Percentiles rank a stretch among this genome's conserved stretches.
Evolutionary conservation across 2,888 invertebrate species (phyloP).

Genomic region (Philhelius pedissequus): DNA sequence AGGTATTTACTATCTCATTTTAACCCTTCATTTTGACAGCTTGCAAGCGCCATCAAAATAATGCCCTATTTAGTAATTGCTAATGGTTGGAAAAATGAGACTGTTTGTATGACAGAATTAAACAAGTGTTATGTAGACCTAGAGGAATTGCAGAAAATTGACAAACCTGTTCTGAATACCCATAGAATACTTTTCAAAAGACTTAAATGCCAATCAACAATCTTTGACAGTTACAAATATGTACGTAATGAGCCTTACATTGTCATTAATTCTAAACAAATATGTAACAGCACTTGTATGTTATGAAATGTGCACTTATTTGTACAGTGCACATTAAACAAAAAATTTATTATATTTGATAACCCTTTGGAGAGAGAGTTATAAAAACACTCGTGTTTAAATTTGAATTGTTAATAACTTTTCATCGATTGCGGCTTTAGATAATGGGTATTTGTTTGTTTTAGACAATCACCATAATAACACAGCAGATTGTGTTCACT

Average conservation of each 20-base stretch:
- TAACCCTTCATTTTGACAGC: too few species aligned
- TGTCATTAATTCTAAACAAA: not conserved
- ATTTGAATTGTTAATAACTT: conserved; percentile 45
- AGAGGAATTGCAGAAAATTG: too few species aligned
- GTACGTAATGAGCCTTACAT: not conserved
- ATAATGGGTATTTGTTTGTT: not conserved
- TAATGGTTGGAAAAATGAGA: too few species aligned
- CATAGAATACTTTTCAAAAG: too few species aligned
- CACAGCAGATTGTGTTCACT: not conserved
- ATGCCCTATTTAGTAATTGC: too few species aligned
- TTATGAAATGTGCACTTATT: not conserved
- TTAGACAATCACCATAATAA: not conserved
- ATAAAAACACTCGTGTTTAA: not conserved
- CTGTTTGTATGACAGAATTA: too few species aligned
- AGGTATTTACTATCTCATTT: too few species aligned
- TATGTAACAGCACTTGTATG: not conserved
- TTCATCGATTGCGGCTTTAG: not conserved
- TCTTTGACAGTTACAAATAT: not conserved
- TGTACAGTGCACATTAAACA: not conserved
- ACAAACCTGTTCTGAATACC: too few species aligned
- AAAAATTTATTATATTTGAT: not conserved
- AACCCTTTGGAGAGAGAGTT: not conserved
- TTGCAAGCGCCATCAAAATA: too few species aligned
- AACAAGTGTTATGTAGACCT: too few species aligned
- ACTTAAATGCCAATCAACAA: too few species aligned